Evolutionary conservation across 2,888 invertebrate genomes (phyloP), one percentile per base, ranked within the genome.

Genomic region (Eupithecia abbreviata): DNA sequence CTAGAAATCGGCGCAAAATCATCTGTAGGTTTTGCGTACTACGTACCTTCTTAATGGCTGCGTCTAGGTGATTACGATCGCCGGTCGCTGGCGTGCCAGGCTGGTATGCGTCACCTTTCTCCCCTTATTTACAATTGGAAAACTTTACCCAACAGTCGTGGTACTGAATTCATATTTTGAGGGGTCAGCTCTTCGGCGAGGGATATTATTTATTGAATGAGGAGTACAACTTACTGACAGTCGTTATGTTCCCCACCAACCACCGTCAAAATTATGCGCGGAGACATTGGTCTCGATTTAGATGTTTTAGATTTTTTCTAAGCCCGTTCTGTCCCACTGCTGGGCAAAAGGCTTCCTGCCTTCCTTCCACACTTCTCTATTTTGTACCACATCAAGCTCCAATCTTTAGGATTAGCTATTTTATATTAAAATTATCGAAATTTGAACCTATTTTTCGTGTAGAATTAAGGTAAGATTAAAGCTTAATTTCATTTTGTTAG

Each of bases 51-150:
- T 2, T 49, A 69, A 45, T 69, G 68, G 67, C 41, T 43, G 18
- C 18, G 18, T 30, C 47, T 69, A 3, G 77, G 84, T 84, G 93
- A 93, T 92, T 90, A 90, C 85, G 83, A 93, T 92, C 93, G 55
- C 68, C 82, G 84, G 77, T 80, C 83, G 81, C 82, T 81, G 84
- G 84, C 88, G 87, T 88, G 82, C 78, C 71, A 49, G 58, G 77
- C 43, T 83, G 81, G 91, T 91, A 92, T 85, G 81, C 84, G 79
- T 85, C 82, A 82, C 78, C 81, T 71, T 65, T 45, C 77, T 72
- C 80, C 77, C 71, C 75, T 75, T 45, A 47, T 51, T n/a, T 13
- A 69, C 58, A 6, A 41, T 77, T 67, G 45, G 42, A 73, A 72
- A 78, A 71, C 73, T 69, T 71, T 66, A 41, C 62, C 18, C 62